These are phyloP conservation scores for Zosterops lateralis DNA, from an alignment of 2,113 vertebrate species.

Conservation along the genomic window DNA sequence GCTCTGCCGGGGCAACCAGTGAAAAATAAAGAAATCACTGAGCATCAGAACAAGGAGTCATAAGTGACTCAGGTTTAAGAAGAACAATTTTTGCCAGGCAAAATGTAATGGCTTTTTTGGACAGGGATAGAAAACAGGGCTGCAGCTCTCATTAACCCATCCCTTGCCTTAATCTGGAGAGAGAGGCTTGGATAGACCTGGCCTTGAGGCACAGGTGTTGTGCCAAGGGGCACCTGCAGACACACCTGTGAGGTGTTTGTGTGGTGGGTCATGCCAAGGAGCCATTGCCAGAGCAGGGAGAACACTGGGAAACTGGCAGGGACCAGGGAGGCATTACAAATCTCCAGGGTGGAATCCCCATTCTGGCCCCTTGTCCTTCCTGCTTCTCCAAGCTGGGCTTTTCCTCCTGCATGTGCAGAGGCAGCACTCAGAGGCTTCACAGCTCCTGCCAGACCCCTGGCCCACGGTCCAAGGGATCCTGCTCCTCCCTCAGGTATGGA, in stretches of 20 bases:
- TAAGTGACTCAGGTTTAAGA: background rate
- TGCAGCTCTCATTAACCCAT: background rate
- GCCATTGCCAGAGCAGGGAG: background rate
- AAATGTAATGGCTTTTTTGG: slow-evolving; percentile 32
- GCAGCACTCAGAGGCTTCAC: fast-evolving
- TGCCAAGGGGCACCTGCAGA: background rate
- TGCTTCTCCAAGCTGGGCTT: background rate
- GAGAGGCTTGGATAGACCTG: fast-evolving
- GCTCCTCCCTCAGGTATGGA: background rate
- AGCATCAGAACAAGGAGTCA: background rate
- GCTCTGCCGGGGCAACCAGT: background rate
- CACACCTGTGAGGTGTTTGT: fast-evolving
- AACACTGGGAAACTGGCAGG: fast-evolving
- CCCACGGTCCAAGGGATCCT: fast-evolving
- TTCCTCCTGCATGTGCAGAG: fast-evolving
- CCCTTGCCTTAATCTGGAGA: background rate
- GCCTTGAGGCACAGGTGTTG: background rate
- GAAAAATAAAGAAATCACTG: background rate
- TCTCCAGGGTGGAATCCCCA: too few species aligned
- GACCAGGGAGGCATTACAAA: background rate
- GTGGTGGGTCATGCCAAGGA: background rate
- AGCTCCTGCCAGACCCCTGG: background rate
- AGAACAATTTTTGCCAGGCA: background rate
- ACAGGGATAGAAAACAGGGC: background rate
- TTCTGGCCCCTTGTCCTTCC: fast-evolving